These are phyloP conservation scores for Himalopsyche tibetana DNA, from an alignment of 2,888 invertebrate genomes.

Conservation along the genomic window DNA sequence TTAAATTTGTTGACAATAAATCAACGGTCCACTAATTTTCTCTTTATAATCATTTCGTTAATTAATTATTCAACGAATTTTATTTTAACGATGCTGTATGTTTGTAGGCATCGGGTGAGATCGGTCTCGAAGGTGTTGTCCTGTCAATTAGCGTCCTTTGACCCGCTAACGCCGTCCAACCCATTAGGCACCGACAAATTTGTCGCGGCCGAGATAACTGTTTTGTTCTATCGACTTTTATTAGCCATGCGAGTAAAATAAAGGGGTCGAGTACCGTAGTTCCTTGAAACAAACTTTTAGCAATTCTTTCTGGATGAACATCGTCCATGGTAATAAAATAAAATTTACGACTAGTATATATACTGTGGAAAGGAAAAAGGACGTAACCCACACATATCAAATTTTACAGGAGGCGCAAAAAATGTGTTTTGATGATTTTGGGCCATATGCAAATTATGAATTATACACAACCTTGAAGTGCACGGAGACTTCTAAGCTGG, in stretches of 20 bases:
- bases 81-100: constrained; percentile 19
- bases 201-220: constrained; percentile 62
- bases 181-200: constrained; percentile 64
- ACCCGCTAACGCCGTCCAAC: constrained; percentile 19
- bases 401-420: no score
- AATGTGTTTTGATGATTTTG: no score
- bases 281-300: no score
- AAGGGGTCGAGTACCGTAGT: no score
- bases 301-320: no score
- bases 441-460: no score
- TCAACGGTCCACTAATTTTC: neutral
- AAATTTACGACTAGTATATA: no score
- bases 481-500: no score
- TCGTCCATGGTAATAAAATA: no score
- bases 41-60: neutral
- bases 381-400: no score
- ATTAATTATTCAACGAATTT: neutral
- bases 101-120: neutral
- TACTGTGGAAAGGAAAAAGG: no score
- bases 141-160: constrained; percentile 24
- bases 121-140: constrained; percentile 26
- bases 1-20: neutral
- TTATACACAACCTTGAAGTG: no score
- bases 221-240: constrained; percentile 50
- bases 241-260: neutral